phyloP scores from a whole-genome alignment of 2,888 invertebrate species.

The Belgica antarctica region DNA sequence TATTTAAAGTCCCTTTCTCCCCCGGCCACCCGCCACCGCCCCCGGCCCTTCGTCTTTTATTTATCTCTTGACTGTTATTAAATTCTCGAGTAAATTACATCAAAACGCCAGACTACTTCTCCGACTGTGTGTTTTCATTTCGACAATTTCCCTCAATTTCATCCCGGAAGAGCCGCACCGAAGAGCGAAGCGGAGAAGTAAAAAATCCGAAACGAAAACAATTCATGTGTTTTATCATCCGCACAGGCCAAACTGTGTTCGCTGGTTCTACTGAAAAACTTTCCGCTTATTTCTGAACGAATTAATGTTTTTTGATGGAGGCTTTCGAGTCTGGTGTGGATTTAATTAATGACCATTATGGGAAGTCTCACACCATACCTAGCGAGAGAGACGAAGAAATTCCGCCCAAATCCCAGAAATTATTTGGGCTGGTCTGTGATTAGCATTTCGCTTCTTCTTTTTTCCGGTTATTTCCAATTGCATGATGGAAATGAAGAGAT shows the following conservation, averaged over 20 bases:
- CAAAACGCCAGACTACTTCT: neutral
- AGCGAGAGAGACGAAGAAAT: no score
- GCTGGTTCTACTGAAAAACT: no score
- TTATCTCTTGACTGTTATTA: slow-evolving; percentile 24
- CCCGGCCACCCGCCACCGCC: neutral
- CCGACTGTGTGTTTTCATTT: neutral
- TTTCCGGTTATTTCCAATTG: no score
- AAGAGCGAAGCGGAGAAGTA: neutral
- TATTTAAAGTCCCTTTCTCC: neutral
- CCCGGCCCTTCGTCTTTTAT: slow-evolving; percentile 4
- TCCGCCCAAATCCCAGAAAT: neutral
- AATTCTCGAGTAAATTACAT: slow-evolving; percentile 12
- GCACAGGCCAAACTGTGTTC: no score
- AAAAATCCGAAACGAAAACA: slow-evolving; percentile 16
- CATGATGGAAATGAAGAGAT: neutral
- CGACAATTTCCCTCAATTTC: neutral
- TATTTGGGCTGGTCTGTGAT: slow-evolving; percentile 5
- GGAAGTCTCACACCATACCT: neutral
- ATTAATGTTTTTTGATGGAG: slow-evolving; percentile 4
- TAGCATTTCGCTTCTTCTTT: neutral
- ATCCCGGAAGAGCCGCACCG: neutral
- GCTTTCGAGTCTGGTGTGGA: slow-evolving; percentile 31
- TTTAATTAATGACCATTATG: slow-evolving; percentile 34
- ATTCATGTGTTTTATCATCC: neutral
- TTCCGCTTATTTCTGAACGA: neutral